phyloP scores from a whole-genome alignment of 2,888 invertebrate genomes.

The Phyllotreta striolata region DNA sequence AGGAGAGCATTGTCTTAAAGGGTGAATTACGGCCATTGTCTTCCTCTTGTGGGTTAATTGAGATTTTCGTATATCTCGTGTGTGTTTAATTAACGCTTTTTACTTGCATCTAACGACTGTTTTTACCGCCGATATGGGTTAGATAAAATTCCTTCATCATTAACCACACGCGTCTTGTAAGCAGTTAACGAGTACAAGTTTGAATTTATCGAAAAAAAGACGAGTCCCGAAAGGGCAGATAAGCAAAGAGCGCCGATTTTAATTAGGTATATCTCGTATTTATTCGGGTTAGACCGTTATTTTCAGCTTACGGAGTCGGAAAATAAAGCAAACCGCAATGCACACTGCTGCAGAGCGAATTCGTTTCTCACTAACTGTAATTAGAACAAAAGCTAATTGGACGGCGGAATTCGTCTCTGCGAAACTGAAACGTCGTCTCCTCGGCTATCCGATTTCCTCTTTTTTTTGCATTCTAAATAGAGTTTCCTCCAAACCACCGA shows the following conservation, averaged over 20 bases:
- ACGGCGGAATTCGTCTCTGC: slow-evolving; percentile 23
- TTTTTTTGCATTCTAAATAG: too few species aligned
- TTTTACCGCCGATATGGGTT: too few species aligned
- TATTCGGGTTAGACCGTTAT: slow-evolving; percentile 29
- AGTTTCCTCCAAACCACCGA: too few species aligned
- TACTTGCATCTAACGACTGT: too few species aligned
- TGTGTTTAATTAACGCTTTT: too few species aligned
- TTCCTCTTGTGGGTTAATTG: too few species aligned
- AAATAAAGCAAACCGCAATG: slow-evolving; percentile 30
- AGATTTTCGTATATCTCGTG: too few species aligned
- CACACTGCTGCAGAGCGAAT: slow-evolving; percentile 32
- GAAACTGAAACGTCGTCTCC: slow-evolving; percentile 26
- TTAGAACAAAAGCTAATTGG: slow-evolving; percentile 32
- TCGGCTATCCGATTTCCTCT: too few species aligned
- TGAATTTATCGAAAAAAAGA: not conserved
- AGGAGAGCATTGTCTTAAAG: too few species aligned
- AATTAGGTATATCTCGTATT: slow-evolving; percentile 30
- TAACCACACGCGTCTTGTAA: not conserved
- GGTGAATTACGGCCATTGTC: too few species aligned
- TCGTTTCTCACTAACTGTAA: slow-evolving; percentile 29
- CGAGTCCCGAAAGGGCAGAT: not conserved
- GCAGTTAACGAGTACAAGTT: slow-evolving; percentile 1
- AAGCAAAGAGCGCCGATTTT: slow-evolving; percentile 19
- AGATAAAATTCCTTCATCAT: too few species aligned
- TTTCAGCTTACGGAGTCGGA: slow-evolving; percentile 24